Evolutionary conservation across 2,888 invertebrate genomes (phyloP).

Genomic region (Corbicula japonica): DNA sequence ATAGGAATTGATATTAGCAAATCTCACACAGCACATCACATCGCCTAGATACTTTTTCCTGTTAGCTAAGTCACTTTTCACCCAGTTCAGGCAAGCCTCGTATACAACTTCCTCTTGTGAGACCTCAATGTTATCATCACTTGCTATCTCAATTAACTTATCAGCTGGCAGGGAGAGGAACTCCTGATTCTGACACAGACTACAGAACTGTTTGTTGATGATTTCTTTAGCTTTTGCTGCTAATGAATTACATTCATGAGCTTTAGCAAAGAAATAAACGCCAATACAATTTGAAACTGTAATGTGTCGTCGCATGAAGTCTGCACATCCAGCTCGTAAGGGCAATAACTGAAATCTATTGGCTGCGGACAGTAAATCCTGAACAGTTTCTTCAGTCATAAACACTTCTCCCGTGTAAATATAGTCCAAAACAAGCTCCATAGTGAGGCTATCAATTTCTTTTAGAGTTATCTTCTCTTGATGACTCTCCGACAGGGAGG

Average conservation of each 20-base stretch:
- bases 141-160: slow-evolving; percentile 83
- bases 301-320: slow-evolving; percentile 85
- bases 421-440: slow-evolving; percentile 83
- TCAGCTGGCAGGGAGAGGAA: slow-evolving; percentile 83
- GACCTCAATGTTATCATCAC: slow-evolving; percentile 83
- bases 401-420: slow-evolving; percentile 84
- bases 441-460: slow-evolving; percentile 82
- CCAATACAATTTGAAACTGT: slow-evolving; percentile 84
- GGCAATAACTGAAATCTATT: slow-evolving; percentile 84
- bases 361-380: slow-evolving; percentile 84
- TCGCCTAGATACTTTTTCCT: slow-evolving; percentile 70
- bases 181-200: slow-evolving; percentile 81
- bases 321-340: slow-evolving; percentile 83
- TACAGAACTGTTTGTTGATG: slow-evolving; percentile 79
- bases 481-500: slow-evolving; percentile 80
- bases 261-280: slow-evolving; percentile 85
- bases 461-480: slow-evolving; percentile 80
- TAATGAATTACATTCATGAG: slow-evolving; percentile 82
- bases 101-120: slow-evolving; percentile 82
- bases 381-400: slow-evolving; percentile 83
- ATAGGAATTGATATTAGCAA: slow-evolving; percentile 85
- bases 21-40: slow-evolving; percentile 83
- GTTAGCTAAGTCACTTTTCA: slow-evolving; percentile 71
- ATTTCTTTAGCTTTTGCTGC: slow-evolving; percentile 81
- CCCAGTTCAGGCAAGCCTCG: slow-evolving; percentile 84